Evolutionary conservation across 1,140 invertebrate genomes (phyloP), one percentile per base, ranked within the genome.

Genomic region (Thaumatotibia leucotreta): DNA sequence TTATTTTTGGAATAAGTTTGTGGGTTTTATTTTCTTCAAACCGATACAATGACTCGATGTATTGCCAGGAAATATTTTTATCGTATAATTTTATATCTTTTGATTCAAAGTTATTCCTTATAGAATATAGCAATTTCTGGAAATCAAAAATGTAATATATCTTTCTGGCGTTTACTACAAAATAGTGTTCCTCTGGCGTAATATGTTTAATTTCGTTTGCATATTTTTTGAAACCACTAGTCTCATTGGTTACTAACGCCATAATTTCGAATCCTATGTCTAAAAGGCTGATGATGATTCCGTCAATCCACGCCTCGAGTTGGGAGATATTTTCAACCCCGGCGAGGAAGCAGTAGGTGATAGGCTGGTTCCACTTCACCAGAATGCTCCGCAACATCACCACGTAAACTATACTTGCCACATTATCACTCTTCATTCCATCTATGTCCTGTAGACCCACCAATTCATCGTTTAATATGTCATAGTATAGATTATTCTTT

Each of bases 121-220:
- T 35, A 33, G 66, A 68, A 63, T 76, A 76, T 39, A 76, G 14
- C 65, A 76, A 68, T 68, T 76, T 71, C 20, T 72, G 74, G 1
- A 64, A 62, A 63, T 80, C 74, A 73, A 78, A 70, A 27, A 76
- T 66, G 33, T 72, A 77, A 62, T 73, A 79, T 27, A 70, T 52
- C 70, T 69, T 70, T 24, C 49, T 54, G 9, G 67, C 52, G 54
- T 74, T 58, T 6, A 72, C 31, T 3, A 49, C 35, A 66, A 75
- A 79, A 64, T 72, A 77, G 2, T 68, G 72, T 32, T 73, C 69
- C 22, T 71, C 62, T 24, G n/a, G 17, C 4, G 73, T 64, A 6
- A 80, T 35, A 20, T 65, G 62, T 66, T 74, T 68, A 5, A 62
- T 63, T 5, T 62, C 17, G 33, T 68, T 77, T 1, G 67, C 52